Conservation (phyloP, 2,888 invertebrate species). For the Thyatira batis region DNA sequence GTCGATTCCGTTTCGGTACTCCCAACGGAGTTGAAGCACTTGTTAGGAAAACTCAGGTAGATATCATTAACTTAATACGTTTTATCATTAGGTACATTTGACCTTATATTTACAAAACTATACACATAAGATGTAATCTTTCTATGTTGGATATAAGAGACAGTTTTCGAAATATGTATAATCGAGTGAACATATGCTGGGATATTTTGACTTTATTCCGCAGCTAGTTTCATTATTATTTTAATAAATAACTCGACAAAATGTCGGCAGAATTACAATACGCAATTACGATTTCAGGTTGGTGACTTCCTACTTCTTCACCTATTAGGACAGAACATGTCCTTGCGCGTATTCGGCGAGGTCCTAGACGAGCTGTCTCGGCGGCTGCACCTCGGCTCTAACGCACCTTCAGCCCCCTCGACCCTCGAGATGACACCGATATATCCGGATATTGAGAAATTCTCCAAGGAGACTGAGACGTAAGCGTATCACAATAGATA, state of each 20-base stretch:
- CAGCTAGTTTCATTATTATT: no score
- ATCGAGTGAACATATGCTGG: no score
- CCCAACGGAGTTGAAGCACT: slow-evolving; percentile 88
- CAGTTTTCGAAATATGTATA: no score
- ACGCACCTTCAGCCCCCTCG: slow-evolving; percentile 92
- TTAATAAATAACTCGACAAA: background rate
- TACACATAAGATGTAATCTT: no score
- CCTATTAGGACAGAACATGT: slow-evolving; percentile 93
- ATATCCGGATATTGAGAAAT: slow-evolving; percentile 90
- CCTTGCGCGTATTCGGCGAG: slow-evolving; percentile 90
- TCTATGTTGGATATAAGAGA: no score
- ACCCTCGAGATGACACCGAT: slow-evolving; percentile 94
- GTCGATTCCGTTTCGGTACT: slow-evolving; percentile 90
- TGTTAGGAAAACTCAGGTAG: slow-evolving; percentile 90
- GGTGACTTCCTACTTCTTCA: slow-evolving; percentile 93
- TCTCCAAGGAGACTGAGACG: slow-evolving; percentile 92
- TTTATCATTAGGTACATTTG: background rate
- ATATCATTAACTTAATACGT: slow-evolving; percentile 5
- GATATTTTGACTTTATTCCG: no score
- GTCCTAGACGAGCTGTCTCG: slow-evolving; percentile 90
- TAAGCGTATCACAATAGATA: slow-evolving; percentile 64
- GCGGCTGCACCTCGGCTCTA: slow-evolving; percentile 86
- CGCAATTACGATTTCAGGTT: slow-evolving; percentile 79
- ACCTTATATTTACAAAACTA: background rate
- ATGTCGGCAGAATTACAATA: background rate